Conservation (phyloP, 2,113 vertebrate species). For the Hydrolagus affinis region DNA sequence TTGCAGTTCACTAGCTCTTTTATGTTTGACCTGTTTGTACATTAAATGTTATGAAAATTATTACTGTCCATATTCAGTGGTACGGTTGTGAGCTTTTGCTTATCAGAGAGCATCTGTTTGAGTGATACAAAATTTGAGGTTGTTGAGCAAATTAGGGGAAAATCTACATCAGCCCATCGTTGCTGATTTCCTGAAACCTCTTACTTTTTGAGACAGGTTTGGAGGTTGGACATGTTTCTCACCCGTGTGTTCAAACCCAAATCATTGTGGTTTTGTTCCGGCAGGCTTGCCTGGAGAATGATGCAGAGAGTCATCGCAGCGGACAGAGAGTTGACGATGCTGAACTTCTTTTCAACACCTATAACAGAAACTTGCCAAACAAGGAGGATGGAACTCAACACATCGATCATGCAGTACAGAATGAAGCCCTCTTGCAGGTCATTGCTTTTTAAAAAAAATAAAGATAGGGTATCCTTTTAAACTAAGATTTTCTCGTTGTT, state of each 20-base stretch:
- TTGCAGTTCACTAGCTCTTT: neutral
- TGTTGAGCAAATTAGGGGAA: too few relatives aligned
- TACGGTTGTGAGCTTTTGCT: too few relatives aligned
- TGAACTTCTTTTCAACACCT: conserved; percentile 47
- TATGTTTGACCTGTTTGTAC: neutral
- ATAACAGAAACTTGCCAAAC: conserved; percentile 52
- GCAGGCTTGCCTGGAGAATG: conserved; percentile 50
- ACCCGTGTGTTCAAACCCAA: neutral
- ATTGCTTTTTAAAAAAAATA: conserved; percentile 33
- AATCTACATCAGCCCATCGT: neutral
- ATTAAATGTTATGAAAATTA: too few relatives aligned
- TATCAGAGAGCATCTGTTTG: too few relatives aligned
- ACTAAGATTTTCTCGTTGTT: too few relatives aligned
- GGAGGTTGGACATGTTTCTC: neutral
- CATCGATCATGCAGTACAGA: conserved; percentile 33
- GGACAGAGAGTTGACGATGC: conserved; percentile 43
- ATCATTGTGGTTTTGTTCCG: conserved; percentile 35
- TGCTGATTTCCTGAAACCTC: neutral
- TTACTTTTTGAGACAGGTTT: neutral
- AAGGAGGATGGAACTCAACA: conserved; percentile 47
- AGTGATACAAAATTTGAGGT: too few relatives aligned
- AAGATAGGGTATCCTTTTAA: neutral
- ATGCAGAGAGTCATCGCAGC: conserved; percentile 42
- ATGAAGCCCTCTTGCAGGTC: conserved; percentile 51
- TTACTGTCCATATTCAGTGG: too few relatives aligned